These are phyloP conservation scores for Furnarius figulus DNA, from an alignment of 2,113 vertebrate species.

Conservation along the genomic window DNA sequence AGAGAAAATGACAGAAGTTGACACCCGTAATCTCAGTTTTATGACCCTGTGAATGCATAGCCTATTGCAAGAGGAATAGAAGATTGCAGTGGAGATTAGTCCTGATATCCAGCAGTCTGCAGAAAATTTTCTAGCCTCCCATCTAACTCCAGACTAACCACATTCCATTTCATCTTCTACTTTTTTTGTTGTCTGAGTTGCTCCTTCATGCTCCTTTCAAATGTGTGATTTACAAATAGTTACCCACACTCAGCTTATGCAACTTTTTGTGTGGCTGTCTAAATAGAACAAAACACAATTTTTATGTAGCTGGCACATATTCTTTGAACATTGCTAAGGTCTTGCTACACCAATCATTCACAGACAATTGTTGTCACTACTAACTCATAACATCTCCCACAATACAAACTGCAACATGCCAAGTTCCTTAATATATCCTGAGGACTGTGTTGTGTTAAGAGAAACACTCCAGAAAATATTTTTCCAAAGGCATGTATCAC, in stretches of 20 bases:
- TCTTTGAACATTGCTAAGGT: not conserved
- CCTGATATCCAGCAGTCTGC: not conserved
- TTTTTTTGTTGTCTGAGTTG: not conserved
- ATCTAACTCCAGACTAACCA: not conserved
- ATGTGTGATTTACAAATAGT: not conserved
- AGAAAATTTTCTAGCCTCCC: not conserved
- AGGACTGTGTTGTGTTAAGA: not conserved
- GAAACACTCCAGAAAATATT: not conserved
- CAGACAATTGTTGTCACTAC: not conserved
- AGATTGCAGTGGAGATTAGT: not conserved
- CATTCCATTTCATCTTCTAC: not conserved
- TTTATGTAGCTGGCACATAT: not conserved
- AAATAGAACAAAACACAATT: not conserved
- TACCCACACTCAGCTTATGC: not conserved
- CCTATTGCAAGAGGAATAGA: not conserved
- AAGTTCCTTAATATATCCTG: not conserved
- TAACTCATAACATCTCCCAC: not conserved
- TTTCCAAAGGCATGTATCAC: not conserved
- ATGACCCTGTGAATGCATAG: not conserved
- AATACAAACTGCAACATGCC: not conserved
- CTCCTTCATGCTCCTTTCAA: not conserved
- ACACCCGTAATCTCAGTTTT: not conserved
- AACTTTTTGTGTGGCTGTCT: not conserved
- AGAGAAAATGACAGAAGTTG: not conserved
- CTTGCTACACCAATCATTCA: not conserved